A percentile compares a stretch with the other conserved stretches of the same genome.
These are phyloP conservation scores for Epirrhoe tristata DNA, from an alignment of 2,888 invertebrate genomes.

Conservation along the genomic window DNA sequence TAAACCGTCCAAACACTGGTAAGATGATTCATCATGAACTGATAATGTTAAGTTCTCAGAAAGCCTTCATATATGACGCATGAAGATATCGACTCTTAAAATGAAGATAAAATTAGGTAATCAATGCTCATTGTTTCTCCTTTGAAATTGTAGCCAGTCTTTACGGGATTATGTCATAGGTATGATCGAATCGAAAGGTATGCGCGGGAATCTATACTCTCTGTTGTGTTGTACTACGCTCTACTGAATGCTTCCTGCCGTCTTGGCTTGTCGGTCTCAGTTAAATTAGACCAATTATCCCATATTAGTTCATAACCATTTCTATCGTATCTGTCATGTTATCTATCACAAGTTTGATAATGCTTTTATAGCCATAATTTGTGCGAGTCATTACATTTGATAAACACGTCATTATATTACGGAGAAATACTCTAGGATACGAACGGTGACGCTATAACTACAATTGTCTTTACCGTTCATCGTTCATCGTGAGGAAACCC, in stretches of 20 bases:
- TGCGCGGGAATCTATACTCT: too few species aligned
- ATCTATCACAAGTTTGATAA: neutral
- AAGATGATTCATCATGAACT: conserved; percentile 45
- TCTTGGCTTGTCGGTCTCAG: neutral
- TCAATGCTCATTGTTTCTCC: neutral
- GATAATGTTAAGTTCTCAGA: conserved; percentile 18
- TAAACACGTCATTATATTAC: neutral
- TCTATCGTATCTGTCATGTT: neutral
- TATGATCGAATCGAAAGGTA: too few species aligned
- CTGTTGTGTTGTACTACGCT: too few species aligned
- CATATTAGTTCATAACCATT: neutral
- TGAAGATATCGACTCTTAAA: neutral
- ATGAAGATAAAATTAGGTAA: neutral
- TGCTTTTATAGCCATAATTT: neutral
- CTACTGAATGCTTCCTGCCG: neutral
- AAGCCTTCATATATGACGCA: conserved; percentile 23
- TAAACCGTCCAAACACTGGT: conserved; percentile 95
- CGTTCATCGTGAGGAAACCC: too few species aligned
- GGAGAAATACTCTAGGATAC: neutral
- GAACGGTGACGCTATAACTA: neutral
- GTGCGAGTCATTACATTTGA: neutral
- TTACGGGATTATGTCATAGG: too few species aligned
- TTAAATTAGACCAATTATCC: neutral
- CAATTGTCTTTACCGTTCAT: conserved; percentile 10
- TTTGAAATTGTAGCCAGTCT: neutral